Conservation (phyloP, 92 coral and sea anemone genomes). For the Phymanthus crucifer region DNA sequence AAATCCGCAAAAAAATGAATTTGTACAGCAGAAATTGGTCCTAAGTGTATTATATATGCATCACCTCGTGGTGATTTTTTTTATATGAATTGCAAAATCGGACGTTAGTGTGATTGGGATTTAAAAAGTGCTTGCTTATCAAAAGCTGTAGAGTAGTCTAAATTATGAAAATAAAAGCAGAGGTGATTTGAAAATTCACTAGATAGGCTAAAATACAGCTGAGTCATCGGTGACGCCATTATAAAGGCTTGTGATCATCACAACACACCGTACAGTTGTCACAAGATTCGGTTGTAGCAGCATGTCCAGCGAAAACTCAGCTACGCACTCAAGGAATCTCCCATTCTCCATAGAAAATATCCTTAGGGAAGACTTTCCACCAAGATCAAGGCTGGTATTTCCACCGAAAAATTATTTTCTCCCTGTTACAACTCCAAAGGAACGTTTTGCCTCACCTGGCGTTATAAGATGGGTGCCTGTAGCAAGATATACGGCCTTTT, state of each 20-base stretch:
- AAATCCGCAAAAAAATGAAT: neutral
- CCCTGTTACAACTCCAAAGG: neutral
- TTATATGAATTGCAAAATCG: neutral
- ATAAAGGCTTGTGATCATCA: too few species aligned
- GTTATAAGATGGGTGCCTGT: neutral
- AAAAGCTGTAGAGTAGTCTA: neutral
- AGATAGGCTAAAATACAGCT: too few species aligned
- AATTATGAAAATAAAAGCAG: neutral
- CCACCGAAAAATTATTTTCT: constrained; percentile 11
- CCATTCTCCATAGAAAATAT: constrained; percentile 65
- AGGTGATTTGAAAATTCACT: neutral
- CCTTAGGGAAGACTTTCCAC: constrained; percentile 58
- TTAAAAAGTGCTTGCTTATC: neutral
- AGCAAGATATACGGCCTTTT: neutral
- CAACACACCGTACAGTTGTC: too few species aligned
- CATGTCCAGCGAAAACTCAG: neutral
- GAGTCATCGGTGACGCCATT: too few species aligned
- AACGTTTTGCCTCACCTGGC: neutral
- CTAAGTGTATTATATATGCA: neutral
- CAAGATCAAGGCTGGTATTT: neutral
- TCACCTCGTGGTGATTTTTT: neutral
- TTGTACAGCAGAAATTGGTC: too few species aligned
- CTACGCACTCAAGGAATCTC: constrained; percentile 5
- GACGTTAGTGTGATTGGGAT: neutral
- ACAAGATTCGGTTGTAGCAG: neutral